Evolutionary conservation across 1,140 invertebrate species (phyloP), one percentile per base, ranked within the genome.

Genomic region (Danaus plexippus): DNA sequence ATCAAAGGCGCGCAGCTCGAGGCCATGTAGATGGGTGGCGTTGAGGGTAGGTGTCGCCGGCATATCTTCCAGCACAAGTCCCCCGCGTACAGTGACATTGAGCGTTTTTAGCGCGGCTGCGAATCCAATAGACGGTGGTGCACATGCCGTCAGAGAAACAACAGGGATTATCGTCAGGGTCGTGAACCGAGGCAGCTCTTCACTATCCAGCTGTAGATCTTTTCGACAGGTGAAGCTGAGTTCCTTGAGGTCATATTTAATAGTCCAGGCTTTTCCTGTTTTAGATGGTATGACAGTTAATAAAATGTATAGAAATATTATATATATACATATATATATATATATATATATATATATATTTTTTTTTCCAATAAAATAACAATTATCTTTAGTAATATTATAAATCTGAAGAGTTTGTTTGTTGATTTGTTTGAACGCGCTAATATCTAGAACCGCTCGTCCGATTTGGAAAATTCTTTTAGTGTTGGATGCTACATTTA

Each of bases 61-160:
- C 42, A 42, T 9, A 9, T 41, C 18, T 3, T 12, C 41, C 18
- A 69, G 44, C 11, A 42, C 46, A 8, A 67, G 63, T 5, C 18
- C 9, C 42, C 15, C 45, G 10, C 9, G 22, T 6, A 53, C 52
- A 11, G 43, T 47, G 13, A 72, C 47, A 51, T 62, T 62, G 52
- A 72, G 63, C 40, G 61, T 54, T 12, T 4, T 32, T 4, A 87
- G 84, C 9, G 90, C 72, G 54, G 92, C 88, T 15, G 85, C 66
- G 48, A 90, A 87, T 11, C 65, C 54, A 10, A 8, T 11, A 40
- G 45, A 22, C 40, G 67, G 64, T 8, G 58, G 54, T 10, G 61
- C 53, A 45, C 68, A 71, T 15, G 22, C 53, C 2, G 32, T 22
- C n/a, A 75, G 41, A 41, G 42, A 44, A 4, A 66, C 63, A 9